A percentile compares a stretch with the other conserved stretches of the same genome.
phyloP scores from a whole-genome alignment of 2,797 vertebrate species.

The Sebastes aleutianus region DNA sequence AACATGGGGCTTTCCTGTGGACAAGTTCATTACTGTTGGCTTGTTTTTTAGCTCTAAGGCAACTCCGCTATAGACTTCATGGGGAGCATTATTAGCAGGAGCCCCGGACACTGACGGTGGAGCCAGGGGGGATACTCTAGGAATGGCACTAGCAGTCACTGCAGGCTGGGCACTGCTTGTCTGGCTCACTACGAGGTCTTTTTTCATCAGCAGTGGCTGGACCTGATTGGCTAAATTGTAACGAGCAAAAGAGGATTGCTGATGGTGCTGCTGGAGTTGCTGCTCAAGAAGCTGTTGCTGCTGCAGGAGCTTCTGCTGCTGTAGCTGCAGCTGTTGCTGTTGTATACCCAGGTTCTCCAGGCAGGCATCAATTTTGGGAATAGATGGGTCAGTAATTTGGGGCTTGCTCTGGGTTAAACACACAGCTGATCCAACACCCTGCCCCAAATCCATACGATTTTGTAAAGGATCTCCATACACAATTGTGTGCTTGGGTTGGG shows the following conservation, averaged over 20 bases:
- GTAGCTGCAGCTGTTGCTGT: conserved; percentile 85
- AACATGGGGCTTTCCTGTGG: conserved; percentile 90
- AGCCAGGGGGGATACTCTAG: conserved; percentile 83
- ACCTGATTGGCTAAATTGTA: conserved; percentile 92
- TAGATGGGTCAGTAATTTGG: conserved; percentile 78
- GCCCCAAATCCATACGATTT: conserved; percentile 94
- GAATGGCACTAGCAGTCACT: conserved; percentile 79
- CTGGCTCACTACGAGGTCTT: conserved; percentile 90
- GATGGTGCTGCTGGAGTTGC: conserved; percentile 84
- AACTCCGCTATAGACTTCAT: conserved; percentile 86
- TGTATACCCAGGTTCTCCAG: conserved; percentile 87
- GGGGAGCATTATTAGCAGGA: conserved; percentile 66
- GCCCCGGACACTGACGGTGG: conserved; percentile 78
- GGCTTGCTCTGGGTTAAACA: conserved; percentile 92
- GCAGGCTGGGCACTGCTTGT: conserved; percentile 80
- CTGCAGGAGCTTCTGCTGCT: conserved; percentile 79
- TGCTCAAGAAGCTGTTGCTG: conserved; percentile 83
- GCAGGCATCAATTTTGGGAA: conserved; percentile 86
- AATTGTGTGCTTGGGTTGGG: conserved; percentile 90
- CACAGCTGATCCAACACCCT: conserved; percentile 90
- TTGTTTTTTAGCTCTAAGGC: conserved; percentile 92
- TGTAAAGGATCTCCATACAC: conserved; percentile 97
- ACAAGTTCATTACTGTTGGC: conserved; percentile 84
- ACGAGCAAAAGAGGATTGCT: conserved; percentile 90
- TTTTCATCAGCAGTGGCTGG: conserved; percentile 87